Conservation (phyloP, 2,797 vertebrate species). For the Apodemus agrarius region DNA sequence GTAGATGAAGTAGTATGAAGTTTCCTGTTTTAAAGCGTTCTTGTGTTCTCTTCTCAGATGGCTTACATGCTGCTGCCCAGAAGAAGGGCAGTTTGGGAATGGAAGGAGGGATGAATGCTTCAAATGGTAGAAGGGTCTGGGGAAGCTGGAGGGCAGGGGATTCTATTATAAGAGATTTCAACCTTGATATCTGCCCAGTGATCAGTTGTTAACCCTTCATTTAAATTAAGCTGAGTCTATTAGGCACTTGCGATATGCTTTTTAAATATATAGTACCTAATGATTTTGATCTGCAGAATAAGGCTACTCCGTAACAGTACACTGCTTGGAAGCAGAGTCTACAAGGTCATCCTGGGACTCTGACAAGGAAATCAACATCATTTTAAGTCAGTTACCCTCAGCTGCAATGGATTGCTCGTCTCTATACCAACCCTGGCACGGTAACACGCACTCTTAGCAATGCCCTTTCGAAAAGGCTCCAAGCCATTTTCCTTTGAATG, state of each 20-base stretch:
- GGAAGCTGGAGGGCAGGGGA: slow-evolving; percentile 19
- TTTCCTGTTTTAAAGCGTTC: slow-evolving; percentile 60
- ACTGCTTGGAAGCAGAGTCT: slow-evolving; percentile 38
- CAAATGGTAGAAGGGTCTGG: slow-evolving; percentile 19
- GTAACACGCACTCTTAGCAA: slow-evolving; percentile 1
- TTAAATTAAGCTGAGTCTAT: slow-evolving; percentile 29
- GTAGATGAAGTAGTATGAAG: slow-evolving; percentile 43
- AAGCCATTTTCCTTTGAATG: slow-evolving; percentile 40
- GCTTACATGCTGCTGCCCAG: slow-evolving; percentile 63
- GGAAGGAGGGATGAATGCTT: slow-evolving; percentile 16
- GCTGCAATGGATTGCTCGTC: slow-evolving; percentile 23
- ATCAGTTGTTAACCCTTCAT: slow-evolving; percentile 36
- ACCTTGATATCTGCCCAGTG: not conserved
- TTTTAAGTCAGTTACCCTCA: slow-evolving; percentile 47
- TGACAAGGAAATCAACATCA: slow-evolving; percentile 38
- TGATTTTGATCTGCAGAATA: slow-evolving; percentile 45
- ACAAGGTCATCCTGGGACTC: slow-evolving; percentile 18
- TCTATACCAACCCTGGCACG: not conserved
- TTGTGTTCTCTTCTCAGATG: slow-evolving; percentile 61
- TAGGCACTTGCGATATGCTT: not conserved
- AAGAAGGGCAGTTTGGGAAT: slow-evolving; percentile 63
- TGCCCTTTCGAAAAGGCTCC: not conserved
- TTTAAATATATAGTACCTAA: not conserved
- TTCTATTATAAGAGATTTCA: slow-evolving; percentile 25
- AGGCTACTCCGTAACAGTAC: slow-evolving; percentile 24